Evolutionary conservation across 2,113 vertebrate genomes (phyloP), one percentile per base, ranked within the genome.

Genomic region (Collichthys lucidus): DNA sequence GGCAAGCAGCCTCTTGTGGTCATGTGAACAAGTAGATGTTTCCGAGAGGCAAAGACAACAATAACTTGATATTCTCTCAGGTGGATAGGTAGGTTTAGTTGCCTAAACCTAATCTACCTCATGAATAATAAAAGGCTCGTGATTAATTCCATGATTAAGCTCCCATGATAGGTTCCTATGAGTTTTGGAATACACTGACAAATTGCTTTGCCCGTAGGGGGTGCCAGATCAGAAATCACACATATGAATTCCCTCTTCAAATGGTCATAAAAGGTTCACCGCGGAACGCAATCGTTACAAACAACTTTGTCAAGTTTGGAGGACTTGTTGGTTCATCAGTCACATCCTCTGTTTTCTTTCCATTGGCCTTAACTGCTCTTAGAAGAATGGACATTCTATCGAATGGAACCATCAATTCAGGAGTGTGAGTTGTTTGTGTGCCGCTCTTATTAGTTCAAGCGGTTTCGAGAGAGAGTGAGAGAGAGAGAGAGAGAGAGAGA

Each of bases 391-490:
- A n/a, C 53, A 35, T 59, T 67, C 11, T 46, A 63, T 80, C n/a
- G 40, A 66, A 82, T 11, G 14, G 15, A 83, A 49, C 14, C 16
- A 29, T 81, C 53, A 78, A n/a, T 62, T 55, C 26, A 4, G 26
- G 66, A 77, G 46, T 42, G 22, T 19, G 46, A 50, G 40, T 22
- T 74, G 70, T 88, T 79, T 80, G 70, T 77, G 75, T 16, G n/a
- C 19, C 15, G 3, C 52, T 81, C 74, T 85, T 73, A 84, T 85
- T 78, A 85, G 20, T 57, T 68, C 26, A 79, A 74, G 77, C 0
- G 0, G 26, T 12, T 55, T 64, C 42, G 50, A 69, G 79, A 72
- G 56, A 50, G 24, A 71, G 7, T 29, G 5, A 55, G 66, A 50
- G 24, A 71, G 7, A 57, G 5, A 55, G 66, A 22, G 78, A 50